Base-by-base conservation (phyloP, 2,888 invertebrate genomes). In the Heliconius ismenius region DNA sequence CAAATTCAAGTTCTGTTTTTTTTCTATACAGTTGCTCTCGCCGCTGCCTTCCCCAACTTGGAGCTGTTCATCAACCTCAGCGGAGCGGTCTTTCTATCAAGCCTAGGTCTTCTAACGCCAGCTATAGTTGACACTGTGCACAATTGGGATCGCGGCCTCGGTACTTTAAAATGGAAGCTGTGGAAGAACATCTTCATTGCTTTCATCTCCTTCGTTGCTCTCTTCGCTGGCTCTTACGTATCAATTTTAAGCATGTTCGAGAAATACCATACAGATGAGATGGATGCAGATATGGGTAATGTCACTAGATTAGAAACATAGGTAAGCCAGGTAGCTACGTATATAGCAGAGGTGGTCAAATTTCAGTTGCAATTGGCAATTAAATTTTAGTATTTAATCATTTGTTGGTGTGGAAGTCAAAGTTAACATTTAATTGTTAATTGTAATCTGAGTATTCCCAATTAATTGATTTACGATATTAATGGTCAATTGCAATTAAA, bases 1-100 rank as follows among this genome's bases (percentile, higher is more conserved):
- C 49, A 18, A 49, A 49, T 18, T 7, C 49, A 49, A 18, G 18
- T 18, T 49, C 18, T 9, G 9, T 1, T 7, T 26, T 49, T 73
- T 78, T 76, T 79, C 70, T 69, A 94, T 83, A 85, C 95, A 95
- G 97, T 97, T 84, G 95, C 95, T 4, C 87, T 98, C 65, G 97
- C 98, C 1, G 96, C 96, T 0, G 95, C 96, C 3, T 97, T 98
- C 72, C 98, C 98, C 0, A 95, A 98, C 84, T 89, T 98, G 82
- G 98, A 97, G 76, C 95, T 98, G 0, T 97, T 98, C 86, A 98
- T 98, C 85, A 97, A 97, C 73, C 93, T 98, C 60, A 97, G 98
- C 10, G 98, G 98, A 1, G 96, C 98, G 4, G 95, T 96, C 75
- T 96, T 96, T 84, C 95, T 96, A 78, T 96, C 96, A 4, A 95